Percentiles rank a stretch among this genome's conserved stretches.
Conservation (phyloP, 1,140 invertebrate genomes). For the Mactra quadrangularis region DNA sequence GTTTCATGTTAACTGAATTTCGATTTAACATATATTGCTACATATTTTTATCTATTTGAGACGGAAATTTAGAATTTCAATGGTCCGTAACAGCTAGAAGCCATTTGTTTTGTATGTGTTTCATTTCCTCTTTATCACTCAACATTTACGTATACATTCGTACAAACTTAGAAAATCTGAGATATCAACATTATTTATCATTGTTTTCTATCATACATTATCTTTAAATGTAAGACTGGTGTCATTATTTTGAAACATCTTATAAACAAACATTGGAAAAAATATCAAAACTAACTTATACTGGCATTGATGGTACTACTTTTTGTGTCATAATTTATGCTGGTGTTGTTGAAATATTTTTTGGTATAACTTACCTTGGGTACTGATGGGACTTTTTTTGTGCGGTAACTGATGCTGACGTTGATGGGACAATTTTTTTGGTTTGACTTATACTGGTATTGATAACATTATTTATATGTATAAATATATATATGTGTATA, state of each 20-base stretch:
- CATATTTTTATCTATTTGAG: constrained; percentile 26
- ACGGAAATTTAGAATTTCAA: constrained; percentile 15
- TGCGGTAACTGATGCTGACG: no score
- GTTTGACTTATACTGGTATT: no score
- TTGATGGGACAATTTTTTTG: no score
- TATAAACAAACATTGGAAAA: constrained; percentile 1
- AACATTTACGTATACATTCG: constrained; percentile 11
- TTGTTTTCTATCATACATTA: neutral
- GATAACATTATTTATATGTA: no score
- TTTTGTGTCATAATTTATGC: constrained; percentile 2
- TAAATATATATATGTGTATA: no score
- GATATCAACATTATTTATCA: constrained; percentile 7
- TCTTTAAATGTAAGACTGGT: neutral
- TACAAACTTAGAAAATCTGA: neutral
- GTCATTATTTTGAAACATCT: constrained; percentile 7
- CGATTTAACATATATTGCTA: neutral
- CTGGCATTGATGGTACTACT: neutral
- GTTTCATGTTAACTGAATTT: constrained; percentile 13
- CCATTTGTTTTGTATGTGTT: constrained; percentile 24
- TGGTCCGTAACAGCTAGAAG: neutral
- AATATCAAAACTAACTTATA: constrained; percentile 30
- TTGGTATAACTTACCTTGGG: no score
- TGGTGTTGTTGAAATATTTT: no score
- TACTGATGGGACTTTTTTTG: no score
- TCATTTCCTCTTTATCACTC: constrained; percentile 16